Conservation (phyloP, 2,113 vertebrate genomes). For the Gasterosteus nipponicus region DNA sequence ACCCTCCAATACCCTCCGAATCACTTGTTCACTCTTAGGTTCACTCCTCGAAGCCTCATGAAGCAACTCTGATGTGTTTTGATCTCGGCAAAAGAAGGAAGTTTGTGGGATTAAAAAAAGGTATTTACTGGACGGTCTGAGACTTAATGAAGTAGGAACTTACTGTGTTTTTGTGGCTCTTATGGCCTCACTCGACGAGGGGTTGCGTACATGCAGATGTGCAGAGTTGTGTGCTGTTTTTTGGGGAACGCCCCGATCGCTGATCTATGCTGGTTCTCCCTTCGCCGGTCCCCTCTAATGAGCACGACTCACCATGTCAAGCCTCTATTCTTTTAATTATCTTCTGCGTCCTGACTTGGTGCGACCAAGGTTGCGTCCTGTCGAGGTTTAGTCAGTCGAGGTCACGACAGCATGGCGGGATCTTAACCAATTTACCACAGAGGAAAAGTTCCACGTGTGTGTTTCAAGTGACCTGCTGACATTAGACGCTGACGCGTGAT, state of each 20-base stretch:
- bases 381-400: conserved; percentile 14
- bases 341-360: neutral
- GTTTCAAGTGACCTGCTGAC: conserved; percentile 14
- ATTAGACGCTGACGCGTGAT: neutral
- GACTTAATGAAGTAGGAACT: neutral
- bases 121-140: neutral
- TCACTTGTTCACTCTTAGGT: conserved; percentile 33
- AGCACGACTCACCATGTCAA: conserved; percentile 26
- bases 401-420: conserved; percentile 1
- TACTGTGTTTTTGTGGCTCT: neutral
- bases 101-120: neutral
- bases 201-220: neutral
- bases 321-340: conserved; percentile 43
- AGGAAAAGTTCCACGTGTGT: conserved; percentile 9
- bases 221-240: neutral
- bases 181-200: neutral
- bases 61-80: conserved; percentile 33
- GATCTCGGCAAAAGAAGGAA: neutral
- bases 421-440: conserved; percentile 22
- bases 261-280: neutral
- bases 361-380: conserved; percentile 20
- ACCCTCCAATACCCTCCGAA: conserved; percentile 46
- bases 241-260: neutral
- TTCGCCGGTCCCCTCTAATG: conserved; percentile 44
- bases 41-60: conserved; percentile 26